Evolutionary conservation across 2,888 invertebrate species (phyloP), one percentile per base, ranked within the genome.

Genomic region (Andrena fulva): DNA sequence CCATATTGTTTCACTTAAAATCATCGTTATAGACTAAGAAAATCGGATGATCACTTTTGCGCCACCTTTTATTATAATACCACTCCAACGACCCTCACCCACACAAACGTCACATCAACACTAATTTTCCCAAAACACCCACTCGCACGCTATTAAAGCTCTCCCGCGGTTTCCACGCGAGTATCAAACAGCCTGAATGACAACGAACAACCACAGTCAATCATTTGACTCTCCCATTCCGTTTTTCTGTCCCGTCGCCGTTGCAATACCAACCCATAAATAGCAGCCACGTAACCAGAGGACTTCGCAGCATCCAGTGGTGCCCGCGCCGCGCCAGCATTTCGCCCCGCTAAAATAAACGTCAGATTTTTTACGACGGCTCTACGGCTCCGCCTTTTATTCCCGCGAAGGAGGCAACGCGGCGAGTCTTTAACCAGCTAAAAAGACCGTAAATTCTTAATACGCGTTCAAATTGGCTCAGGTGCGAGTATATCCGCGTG

Each of bases 381-480:
- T 42, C 59, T 60, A 70, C 64, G 54, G 20, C 16, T 16, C 60
- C 33, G 16, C 52, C 48, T 20, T 74, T 74, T 79, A 56, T 56
- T 56, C 24, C 24, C 56, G 3, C 20, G 56, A 33, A 33, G 31
- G 60, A n/a, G 31, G 29, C 33, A 69, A 50, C 27, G n/a, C 76
- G 50, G 62, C 16, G 59, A 10, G 52, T 56, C 52, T 48, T 64
- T 60, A 31, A 52, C 42, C 64, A 16, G 69, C 82, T 77, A 77
- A 82, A 77, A 81, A 77, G 70, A 70, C 59, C 81, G 67, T 82
- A 82, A 82, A 82, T 80, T 80, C 76, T 77, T 80, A 83, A 83
- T 81, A 81, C 20, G 62, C 59, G 74, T 81, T 74, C 77, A 81
- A 83, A 83, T 83, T 83, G 83, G 81, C 83, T 77, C 83, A 81